phyloP scores from a whole-genome alignment of 2,113 vertebrate genomes.

The Leptodactylus fuscus region DNA sequence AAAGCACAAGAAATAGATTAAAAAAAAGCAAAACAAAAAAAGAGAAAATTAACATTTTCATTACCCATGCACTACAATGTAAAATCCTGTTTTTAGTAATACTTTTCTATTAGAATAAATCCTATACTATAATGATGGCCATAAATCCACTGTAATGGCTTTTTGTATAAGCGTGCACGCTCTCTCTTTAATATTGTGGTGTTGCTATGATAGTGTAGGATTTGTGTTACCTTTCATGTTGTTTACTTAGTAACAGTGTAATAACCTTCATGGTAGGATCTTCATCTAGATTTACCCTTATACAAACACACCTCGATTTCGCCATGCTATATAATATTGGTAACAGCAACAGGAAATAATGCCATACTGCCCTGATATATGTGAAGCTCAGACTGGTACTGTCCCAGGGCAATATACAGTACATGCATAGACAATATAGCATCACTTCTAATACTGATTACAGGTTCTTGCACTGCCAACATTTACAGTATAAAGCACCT shows the following conservation, averaged over 20 bases:
- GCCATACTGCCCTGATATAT: not conserved
- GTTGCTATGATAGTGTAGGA: not conserved
- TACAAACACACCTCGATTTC: not conserved
- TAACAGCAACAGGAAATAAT: not conserved
- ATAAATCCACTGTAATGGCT: not conserved
- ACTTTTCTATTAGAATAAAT: not conserved
- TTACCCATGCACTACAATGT: too few species aligned
- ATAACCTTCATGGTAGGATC: not conserved
- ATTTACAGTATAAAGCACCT: too few species aligned
- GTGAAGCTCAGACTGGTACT: not conserved
- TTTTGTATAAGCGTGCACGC: not conserved
- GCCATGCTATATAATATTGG: not conserved
- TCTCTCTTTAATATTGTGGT: not conserved
- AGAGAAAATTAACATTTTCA: too few species aligned
- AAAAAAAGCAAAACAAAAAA: too few species aligned
- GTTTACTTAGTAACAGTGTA: not conserved
- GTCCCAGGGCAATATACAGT: not conserved
- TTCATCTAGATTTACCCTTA: not conserved
- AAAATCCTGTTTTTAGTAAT: not conserved
- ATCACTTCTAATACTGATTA: not conserved
- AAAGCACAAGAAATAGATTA: too few species aligned
- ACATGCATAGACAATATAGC: not conserved
- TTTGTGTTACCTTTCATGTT: constrained; percentile 14
- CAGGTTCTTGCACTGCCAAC: not conserved
- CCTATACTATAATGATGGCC: not conserved